Base-by-base conservation (phyloP, 1,140 invertebrate species). In the Zaprionus kolodkinae region DNA sequence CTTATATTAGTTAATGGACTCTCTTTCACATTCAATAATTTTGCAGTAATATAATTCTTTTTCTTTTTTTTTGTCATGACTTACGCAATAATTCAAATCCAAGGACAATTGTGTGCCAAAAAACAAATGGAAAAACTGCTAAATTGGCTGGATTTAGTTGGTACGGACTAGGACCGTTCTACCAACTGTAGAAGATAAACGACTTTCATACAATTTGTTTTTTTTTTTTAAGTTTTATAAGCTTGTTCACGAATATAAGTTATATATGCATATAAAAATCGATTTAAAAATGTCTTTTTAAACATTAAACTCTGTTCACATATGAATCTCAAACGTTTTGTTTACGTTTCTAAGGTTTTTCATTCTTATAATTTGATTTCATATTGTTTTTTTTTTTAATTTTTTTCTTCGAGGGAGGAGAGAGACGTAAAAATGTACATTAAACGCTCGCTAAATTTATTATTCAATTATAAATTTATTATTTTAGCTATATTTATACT, bases 381-480 rank as follows among this genome's bases (percentile, higher is more conserved):
- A 10, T 52, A 25, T 36, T 12, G 33, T 52, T 40, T 17, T 2
- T 30, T 27, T 35, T 54, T 30, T 12, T 0, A 15, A n/a, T 35
- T 56, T 7, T 27, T 36, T 40, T 11, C 11, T 36, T 50, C 36
- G 43, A 15, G 27, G 76, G 21, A 55, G 70, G 43, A 76, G 63
- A 57, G 38, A 72, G 64, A 68, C 78, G 72, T 84, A 81, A 72
- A 85, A 84, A 84, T 87, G 65, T 83, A 87, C 83, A 87, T 87
- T 66, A 77, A 87, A 87, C 77, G 80, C 85, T 84, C 66, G 71
- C 74, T 89, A 89, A 84, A 81, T 78, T 77, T 72, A 80, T 88
- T 89, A 87, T 88, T 88, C 85, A 89, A 81, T 89, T 89, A 88
- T 88, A 88, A 88, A 89, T 88, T 88, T 88, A 88, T 88, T 89